Evolutionary conservation across 2,888 invertebrate genomes (phyloP), one percentile per base, ranked within the genome.

Genomic region (Lasioglossum leucozonium): DNA sequence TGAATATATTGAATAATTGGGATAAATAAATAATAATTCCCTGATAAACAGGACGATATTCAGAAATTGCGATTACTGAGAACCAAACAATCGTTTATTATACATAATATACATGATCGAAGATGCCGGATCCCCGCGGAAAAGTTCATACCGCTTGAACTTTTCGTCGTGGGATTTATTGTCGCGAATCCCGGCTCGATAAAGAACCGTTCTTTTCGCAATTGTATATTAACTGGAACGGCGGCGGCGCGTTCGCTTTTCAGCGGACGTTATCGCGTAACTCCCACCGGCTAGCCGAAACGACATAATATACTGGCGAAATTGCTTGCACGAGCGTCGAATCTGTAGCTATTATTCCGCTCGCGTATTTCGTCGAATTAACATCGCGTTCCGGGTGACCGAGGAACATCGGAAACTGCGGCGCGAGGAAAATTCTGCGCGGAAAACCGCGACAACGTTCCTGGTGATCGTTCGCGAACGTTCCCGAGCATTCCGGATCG

Each of bases 81-180:
- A 34, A 34, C 34, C 34, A 34, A n/a, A 34, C 34, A 34, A 34
- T 34, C 34, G 34, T 34, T 34, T 34, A 34, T 34, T 34, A 34
- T 34, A 34, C 34, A 34, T 34, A 34, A 34, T 30, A 65, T 44
- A 26, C 22, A 44, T 34, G 22, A 34, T n/a, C 51, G 55, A 10
- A 16, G 40, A 71, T 30, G 6, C 44, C 26, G 37, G 51, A 51
- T 67, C 44, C n/a, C 26, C 65, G 42, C 11, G 8, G 40, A 13
- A 51, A 42, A 42, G 0, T 40, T 55, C 4, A 11, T 16, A 1
- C 2, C 30, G 34, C 13, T n/a, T 6, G 37, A 44, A 74, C 67
- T 74, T 74, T 51, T 51, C 51, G n/a, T 40, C 13, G 30, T 18
- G 26, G 18, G 13, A 74, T 79, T 79, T 79, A 79, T 79, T 30